phyloP scores from a whole-genome alignment of 2,888 invertebrate genomes.

The Melanchra persicariae region DNA sequence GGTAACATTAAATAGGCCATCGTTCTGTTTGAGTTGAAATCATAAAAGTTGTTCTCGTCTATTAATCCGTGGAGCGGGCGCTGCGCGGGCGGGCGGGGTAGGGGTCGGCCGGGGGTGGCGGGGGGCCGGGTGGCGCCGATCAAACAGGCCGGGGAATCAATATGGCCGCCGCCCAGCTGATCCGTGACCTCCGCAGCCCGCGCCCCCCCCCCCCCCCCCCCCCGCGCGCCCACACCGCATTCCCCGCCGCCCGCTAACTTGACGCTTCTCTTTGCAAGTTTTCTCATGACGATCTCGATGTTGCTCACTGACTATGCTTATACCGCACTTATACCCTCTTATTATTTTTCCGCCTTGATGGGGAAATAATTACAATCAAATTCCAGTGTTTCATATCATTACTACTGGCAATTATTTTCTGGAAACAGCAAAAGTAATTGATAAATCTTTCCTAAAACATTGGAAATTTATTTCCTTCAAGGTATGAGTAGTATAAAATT shows the following conservation, averaged over 20 bases:
- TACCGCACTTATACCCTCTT: constrained; percentile 57
- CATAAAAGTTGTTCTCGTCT: constrained; percentile 90
- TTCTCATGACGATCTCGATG: constrained; percentile 79
- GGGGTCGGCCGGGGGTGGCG: constrained; percentile 64
- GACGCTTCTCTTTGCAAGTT: constrained; percentile 83
- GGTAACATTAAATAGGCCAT: constrained; percentile 77
- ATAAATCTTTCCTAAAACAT: not conserved
- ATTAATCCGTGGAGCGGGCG: constrained; percentile 85
- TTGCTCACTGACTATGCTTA: constrained; percentile 69
- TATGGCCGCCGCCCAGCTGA: constrained; percentile 91
- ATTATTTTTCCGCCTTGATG: constrained; percentile 54
- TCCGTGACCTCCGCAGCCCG: constrained; percentile 88
- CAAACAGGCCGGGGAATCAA: constrained; percentile 90
- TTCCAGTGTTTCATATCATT: constrained; percentile 24
- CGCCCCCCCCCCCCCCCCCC: constrained; percentile 71
- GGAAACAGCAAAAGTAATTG: not conserved
- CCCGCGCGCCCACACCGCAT: constrained; percentile 67
- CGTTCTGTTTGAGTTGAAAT: constrained; percentile 89
- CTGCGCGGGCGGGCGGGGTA: constrained; percentile 46
- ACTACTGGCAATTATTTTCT: constrained; percentile 4
- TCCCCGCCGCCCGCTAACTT: constrained; percentile 79
- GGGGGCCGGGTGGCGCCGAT: constrained; percentile 85
- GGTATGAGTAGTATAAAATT: not conserved
- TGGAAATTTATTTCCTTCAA: not conserved
- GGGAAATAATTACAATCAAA: constrained; percentile 51